Conservation (phyloP, 2,113 vertebrate species). For the Gopherus flavomarginatus region DNA sequence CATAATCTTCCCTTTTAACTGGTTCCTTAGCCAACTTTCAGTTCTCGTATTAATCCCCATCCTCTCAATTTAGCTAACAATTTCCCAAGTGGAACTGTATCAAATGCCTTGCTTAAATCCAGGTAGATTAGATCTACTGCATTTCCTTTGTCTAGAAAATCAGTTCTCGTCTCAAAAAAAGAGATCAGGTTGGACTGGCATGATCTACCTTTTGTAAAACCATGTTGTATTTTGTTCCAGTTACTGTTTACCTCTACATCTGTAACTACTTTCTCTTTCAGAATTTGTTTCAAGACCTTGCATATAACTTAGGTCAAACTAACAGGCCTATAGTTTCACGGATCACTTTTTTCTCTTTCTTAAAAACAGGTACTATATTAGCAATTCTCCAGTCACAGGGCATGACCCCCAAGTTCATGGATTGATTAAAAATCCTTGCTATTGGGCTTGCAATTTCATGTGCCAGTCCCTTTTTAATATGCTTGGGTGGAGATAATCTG, state of each 20-base stretch:
- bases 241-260: background rate
- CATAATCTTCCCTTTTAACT: background rate
- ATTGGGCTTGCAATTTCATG: background rate
- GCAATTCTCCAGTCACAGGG: background rate
- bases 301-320: background rate
- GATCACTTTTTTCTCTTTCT: background rate
- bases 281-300: background rate
- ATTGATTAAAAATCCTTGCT: background rate
- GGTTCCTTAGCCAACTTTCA: background rate
- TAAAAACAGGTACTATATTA: background rate
- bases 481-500: background rate
- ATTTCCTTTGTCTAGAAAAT: background rate
- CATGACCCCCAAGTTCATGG: background rate
- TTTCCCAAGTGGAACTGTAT: background rate
- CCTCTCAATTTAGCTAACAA: background rate
- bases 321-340: background rate
- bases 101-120: background rate
- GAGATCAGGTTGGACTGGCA: background rate
- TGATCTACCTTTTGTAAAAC: background rate
- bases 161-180: background rate
- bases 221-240: background rate
- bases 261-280: background rate
- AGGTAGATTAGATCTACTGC: background rate
- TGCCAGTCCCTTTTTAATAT: background rate
- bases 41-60: background rate